These are phyloP conservation scores for Elephas maximus DNA, from an alignment of 2,113 vertebrate species.

Conservation along the genomic window DNA sequence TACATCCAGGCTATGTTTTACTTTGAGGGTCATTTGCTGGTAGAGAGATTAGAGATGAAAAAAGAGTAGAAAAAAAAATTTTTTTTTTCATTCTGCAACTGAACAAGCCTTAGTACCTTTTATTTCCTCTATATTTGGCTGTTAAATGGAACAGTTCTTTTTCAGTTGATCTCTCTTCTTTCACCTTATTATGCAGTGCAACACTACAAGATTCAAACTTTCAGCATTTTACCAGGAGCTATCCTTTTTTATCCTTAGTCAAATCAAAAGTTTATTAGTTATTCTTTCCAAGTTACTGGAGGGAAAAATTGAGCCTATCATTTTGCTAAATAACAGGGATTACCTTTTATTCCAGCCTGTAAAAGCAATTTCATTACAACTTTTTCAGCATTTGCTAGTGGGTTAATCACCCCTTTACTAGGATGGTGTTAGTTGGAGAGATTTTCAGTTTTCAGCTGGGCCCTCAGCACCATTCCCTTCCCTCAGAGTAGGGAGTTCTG, in stretches of 20 bases:
- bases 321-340: background rate
- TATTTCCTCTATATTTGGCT: background rate
- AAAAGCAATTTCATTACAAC: background rate
- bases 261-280: background rate
- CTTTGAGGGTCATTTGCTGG: background rate
- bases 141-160: background rate
- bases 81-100: background rate
- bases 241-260: background rate
- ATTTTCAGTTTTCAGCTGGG: background rate
- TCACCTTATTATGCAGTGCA: background rate
- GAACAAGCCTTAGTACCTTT: background rate
- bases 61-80: background rate
- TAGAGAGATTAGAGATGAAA: background rate
- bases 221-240: background rate
- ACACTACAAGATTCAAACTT: background rate
- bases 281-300: background rate
- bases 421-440: background rate
- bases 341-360: background rate
- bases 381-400: background rate
- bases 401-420: rapidly evolving
- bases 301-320: background rate
- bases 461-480: background rate
- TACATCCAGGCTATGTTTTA: background rate
- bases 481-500: background rate
- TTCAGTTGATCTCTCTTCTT: background rate